A percentile compares a stretch with the other conserved stretches of the same genome.
phyloP scores from a whole-genome alignment of 2,797 vertebrate species.

The Setipinna tenuifilis region DNA sequence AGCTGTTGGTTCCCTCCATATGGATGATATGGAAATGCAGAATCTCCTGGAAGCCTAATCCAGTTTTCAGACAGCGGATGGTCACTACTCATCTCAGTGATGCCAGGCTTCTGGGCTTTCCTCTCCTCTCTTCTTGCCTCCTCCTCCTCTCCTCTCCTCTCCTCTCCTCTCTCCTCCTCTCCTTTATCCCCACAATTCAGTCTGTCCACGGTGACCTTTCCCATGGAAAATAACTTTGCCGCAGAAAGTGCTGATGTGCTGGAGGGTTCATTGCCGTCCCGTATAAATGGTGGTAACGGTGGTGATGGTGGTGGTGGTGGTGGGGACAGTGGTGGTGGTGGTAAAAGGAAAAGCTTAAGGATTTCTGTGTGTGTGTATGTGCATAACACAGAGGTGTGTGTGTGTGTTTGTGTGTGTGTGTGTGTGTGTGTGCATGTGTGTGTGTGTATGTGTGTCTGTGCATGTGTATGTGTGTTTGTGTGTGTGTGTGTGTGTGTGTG shows the following conservation, averaged over 20 bases:
- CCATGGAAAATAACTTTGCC: not conserved
- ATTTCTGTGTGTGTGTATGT: no score
- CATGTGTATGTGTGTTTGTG: slow-evolving; percentile 15
- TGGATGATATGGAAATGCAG: slow-evolving; percentile 41
- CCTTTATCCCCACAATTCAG: not conserved
- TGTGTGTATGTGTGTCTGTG: slow-evolving; percentile 41
- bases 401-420: no score
- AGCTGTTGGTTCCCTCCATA: slow-evolving; percentile 5
- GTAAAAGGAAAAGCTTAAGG: no score
- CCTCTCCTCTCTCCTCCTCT: not conserved
- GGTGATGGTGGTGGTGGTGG: slow-evolving; percentile 33
- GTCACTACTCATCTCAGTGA: not conserved
- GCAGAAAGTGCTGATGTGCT: slow-evolving; percentile 28
- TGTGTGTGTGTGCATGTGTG: not conserved
- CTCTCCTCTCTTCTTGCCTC: not conserved
- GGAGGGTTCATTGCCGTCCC: slow-evolving; percentile 33
- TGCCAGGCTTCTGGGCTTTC: not conserved
- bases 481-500: slow-evolving; percentile 31
- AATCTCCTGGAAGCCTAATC: slow-evolving; percentile 45
- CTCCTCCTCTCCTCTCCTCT: not conserved
- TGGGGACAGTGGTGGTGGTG: no score
- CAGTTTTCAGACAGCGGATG: not conserved
- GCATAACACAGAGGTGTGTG: no score
- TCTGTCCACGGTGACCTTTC: slow-evolving; percentile 35
- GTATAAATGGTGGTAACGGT: slow-evolving; percentile 24